A percentile compares a stretch with the other conserved stretches of the same genome.
Conservation (phyloP, 2,797 vertebrate species). For the Mus caroli region DNA sequence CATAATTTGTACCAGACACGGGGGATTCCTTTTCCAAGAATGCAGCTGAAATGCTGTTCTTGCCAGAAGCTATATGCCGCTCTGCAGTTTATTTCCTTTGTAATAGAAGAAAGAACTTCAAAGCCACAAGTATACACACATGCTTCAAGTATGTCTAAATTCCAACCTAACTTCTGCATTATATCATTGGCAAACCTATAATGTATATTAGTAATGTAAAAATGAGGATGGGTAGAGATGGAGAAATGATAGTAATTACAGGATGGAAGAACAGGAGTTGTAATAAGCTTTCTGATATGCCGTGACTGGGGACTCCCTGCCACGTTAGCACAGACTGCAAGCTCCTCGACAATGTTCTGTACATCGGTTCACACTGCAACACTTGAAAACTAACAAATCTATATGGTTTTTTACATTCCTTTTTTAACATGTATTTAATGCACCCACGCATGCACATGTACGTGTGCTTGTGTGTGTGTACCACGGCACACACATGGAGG, state of each 20-base stretch:
- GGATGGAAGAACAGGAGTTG: background rate
- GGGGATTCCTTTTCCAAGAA: conserved; percentile 32
- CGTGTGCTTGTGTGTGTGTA: background rate
- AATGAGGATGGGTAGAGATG: background rate
- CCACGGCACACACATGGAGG: background rate
- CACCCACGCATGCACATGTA: background rate
- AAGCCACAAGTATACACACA: conserved; percentile 67
- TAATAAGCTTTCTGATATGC: background rate
- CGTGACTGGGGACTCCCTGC: background rate
- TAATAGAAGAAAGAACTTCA: conserved; percentile 76
- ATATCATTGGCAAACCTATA: conserved; percentile 10
- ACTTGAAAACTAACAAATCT: background rate
- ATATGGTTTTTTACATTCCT: background rate
- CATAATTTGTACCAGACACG: conserved; percentile 67
- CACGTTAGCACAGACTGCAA: background rate
- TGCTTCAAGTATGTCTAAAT: conserved; percentile 59
- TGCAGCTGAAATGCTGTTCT: conserved; percentile 62
- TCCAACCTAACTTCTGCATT: conserved; percentile 50
- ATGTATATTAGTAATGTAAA: conserved; percentile 33
- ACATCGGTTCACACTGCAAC: background rate
- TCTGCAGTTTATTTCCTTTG: conserved; percentile 69
- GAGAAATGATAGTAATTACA: background rate
- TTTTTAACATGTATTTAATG: background rate
- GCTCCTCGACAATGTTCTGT: background rate
- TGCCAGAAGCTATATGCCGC: conserved; percentile 69